Base-by-base conservation (phyloP, 2,797 vertebrate species). In the Tadarida brasiliensis region DNA sequence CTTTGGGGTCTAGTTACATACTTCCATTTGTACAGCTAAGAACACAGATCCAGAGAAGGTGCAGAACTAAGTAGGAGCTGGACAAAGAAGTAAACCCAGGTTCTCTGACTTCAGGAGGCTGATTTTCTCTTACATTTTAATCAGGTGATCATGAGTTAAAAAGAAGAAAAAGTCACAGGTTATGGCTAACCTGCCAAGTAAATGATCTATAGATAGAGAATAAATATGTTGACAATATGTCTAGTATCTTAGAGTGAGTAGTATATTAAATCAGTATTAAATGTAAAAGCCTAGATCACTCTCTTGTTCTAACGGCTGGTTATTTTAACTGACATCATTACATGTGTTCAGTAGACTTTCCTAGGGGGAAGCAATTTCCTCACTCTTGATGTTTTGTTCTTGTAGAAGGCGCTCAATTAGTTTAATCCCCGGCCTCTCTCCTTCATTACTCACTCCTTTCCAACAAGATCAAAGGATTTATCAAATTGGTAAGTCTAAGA, bases 121-220 rank as follows among this genome's bases (percentile, higher is more conserved):
- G 57, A 7, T 63, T 95, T 88, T 59, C 39, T 22, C 85, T n/a
- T 16, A n/a, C 11, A 83, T 96, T 90, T 88, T 70, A 76, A 83
- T 65, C 63, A 89, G 9, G 19, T 73, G 54, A 90, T 16, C 14
- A 15, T 15, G 11, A 44, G 8, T 85, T 82, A 78, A 22, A 70
- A 85, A 87, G 28, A 80, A 10, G 12, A 51, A 70, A 77, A 47
- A 11, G 9, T 39, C 28, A 51, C 14, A 56, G 30, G 11, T 44
- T 67, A 49, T 19, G 22, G 11, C 63, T 61, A 73, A 68, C 61
- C 56, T 39, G 35, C 14, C 44, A 80, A 57, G 28, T 77, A 95
- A 90, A 77, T 10, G 26, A 81, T 47, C 82, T 33, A 63, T 19
- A 54, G 2, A 19, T 14, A 93, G 47, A 87, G 47, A 84, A 44